Evolutionary conservation across 2,113 vertebrate genomes (phyloP), one percentile per base, ranked within the genome.

Genomic region (Platichthys stellatus): DNA sequence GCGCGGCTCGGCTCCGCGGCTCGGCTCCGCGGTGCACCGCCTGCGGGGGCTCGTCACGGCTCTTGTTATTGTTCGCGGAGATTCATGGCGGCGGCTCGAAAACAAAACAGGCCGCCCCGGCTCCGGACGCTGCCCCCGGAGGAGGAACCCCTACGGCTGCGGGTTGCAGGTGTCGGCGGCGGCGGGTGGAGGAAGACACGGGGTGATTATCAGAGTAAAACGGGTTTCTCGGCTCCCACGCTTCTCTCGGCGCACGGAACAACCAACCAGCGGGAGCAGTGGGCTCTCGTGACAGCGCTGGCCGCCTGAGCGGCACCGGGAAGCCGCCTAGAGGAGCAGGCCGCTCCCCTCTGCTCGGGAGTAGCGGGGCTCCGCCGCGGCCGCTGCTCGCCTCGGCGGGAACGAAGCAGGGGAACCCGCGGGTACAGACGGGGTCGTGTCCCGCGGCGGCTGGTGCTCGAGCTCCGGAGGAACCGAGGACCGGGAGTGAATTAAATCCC

Each of bases 11-110:
- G 49, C 26, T 3, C 7, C 43, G 77, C 76, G 74, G 78, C 14
- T 3, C 20, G 35, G 49, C 26, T 3, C 7, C 43, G 77, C 76
- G 74, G 78, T 74, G 51, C 51, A 0, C 68, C 76, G 40, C 63
- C 76, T 20, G 17, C 47, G 14, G 47, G 72, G 83, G 57, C 90
- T 83, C 71, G 73, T 72, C 79, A 75, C 54, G 74, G 62, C 73
- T 86, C 69, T 15, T 94, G 93, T 95, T 95, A 94, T 94, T 94
- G 93, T 94, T 90, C 89, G 77, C 80, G 72, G 76, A 78, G 82
- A 78, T 90, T 92, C 91, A 92, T 90, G 92, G 93, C 91, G 51
- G 51, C 51, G 88, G 85, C 85, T 85, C 71, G 63, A 92, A 89
- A 93, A 93, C 90, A 94, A 92, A 92, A 90, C 93, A 93, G 94